These are phyloP conservation scores for Antheraea pernyi DNA, from an alignment of 1,140 invertebrate genomes.

Conservation along the genomic window DNA sequence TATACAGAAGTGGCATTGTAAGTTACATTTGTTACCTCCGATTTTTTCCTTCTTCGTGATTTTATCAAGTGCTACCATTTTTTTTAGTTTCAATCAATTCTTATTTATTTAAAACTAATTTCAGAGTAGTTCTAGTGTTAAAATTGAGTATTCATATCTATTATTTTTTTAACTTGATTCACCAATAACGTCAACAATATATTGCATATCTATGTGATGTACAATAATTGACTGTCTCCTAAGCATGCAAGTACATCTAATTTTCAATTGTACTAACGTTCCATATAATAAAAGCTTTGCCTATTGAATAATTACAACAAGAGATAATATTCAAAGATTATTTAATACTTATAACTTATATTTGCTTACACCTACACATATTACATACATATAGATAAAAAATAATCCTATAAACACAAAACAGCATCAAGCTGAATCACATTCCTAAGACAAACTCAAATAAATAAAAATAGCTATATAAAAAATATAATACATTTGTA, in stretches of 20 bases:
- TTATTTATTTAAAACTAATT: not conserved
- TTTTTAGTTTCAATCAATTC: not conserved
- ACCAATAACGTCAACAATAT: not conserved
- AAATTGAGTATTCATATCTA: too few species aligned
- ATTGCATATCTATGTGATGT: slow-evolving; percentile 15
- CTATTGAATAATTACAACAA: slow-evolving; percentile 28
- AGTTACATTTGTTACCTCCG: too few species aligned
- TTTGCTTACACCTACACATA: slow-evolving; percentile 41
- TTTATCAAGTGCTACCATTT: not conserved
- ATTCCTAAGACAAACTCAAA: slow-evolving; percentile 57
- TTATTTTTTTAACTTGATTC: too few species aligned
- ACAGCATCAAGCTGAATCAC: slow-evolving; percentile 71
- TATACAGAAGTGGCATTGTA: too few species aligned
- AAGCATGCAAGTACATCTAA: slow-evolving; percentile 26
- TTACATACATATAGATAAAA: slow-evolving; percentile 38
- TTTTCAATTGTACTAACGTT: slow-evolving; percentile 28
- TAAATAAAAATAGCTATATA: slow-evolving; percentile 56
- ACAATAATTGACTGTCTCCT: slow-evolving; percentile 30
- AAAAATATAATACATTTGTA: slow-evolving; percentile 62
- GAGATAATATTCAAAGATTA: slow-evolving; percentile 32
- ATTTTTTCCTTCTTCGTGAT: not conserved
- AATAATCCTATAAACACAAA: slow-evolving; percentile 56
- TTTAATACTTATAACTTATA: slow-evolving; percentile 46
- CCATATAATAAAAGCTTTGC: slow-evolving; percentile 21
- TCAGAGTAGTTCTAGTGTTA: too few species aligned